A percentile compares a stretch with the other conserved stretches of the same genome.
Conservation (phyloP, 2,888 invertebrate genomes). For the Cerastis leucographa region DNA sequence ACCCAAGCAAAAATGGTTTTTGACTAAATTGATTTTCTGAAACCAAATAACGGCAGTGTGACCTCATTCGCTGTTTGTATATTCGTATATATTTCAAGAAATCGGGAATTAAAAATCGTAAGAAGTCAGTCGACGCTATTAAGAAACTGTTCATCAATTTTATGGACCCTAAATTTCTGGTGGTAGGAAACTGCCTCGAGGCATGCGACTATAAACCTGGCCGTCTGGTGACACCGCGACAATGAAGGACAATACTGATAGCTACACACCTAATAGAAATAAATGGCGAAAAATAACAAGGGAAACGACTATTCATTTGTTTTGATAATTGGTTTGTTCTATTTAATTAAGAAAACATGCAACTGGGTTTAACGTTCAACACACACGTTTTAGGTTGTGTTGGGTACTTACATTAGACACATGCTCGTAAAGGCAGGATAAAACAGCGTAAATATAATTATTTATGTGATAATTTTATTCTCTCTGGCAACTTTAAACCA, state of each 20-base stretch:
- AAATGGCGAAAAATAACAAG: conserved; percentile 66
- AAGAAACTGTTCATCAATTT: conserved; percentile 88
- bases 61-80: conserved; percentile 64
- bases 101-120: conserved; percentile 72
- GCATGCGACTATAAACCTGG: conserved; percentile 87
- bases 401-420: neutral
- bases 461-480: conserved; percentile 25
- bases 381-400: neutral
- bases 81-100: conserved; percentile 63
- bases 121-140: conserved; percentile 80
- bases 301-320: conserved; percentile 39
- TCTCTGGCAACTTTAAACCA: conserved; percentile 40
- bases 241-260: conserved; percentile 80
- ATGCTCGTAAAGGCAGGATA: neutral
- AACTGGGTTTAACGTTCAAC: neutral
- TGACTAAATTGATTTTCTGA: conserved; percentile 79
- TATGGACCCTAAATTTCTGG: conserved; percentile 88
- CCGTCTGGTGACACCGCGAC: conserved; percentile 83
- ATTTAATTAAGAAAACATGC: conserved; percentile 9
- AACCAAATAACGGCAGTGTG: conserved; percentile 64
- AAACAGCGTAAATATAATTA: conserved; percentile 15
- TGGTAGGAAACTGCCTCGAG: conserved; percentile 84
- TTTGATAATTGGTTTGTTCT: conserved; percentile 36
- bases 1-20: conserved; percentile 78
- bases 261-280: conserved; percentile 75